Base-by-base conservation (phyloP, 2,797 vertebrate species). In the Coregonus suidteri region DNA sequence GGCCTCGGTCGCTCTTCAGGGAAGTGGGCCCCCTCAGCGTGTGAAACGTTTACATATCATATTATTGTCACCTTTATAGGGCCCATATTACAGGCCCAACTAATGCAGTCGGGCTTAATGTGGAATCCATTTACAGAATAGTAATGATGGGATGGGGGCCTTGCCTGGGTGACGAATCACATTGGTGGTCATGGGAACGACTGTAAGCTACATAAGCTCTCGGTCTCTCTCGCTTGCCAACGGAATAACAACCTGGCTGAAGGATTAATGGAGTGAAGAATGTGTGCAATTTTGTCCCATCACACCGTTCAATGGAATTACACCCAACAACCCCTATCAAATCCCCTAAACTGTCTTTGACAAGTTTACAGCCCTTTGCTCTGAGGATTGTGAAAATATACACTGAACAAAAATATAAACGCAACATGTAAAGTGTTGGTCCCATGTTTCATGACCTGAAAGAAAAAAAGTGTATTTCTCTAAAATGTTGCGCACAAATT, bases 121-220 rank as follows among this genome's bases (percentile, higher is more conserved):
- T 78, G 82, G 85, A 90, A 83, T 86, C 81, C 76, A 83, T 85
- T 84, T 71, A 76, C 35, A 37, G 53, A 75, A 79, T 73, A 81
- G 84, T 59, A 79, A 77, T 83, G 73, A 85, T 84, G 87, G 73
- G 6, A 62, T n/a, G 18, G 3, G 41, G 18, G n/a, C 15, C 18
- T 62, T n/a, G 83, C 79, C 84, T 80, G 83, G 75, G 77, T 85
- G 80, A 79, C 78, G 78, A 86, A 87, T 80, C 79, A 83, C 85
- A 87, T 82, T 82, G 81, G 74, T 86, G 77, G 79, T 78, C 13
- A 25, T 51, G 11, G 9, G 20, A 9, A 37, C 30, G 77, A 84
- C 82, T 86, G 74, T 85, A 72, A 68, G 77, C 75, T 77, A 76
- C 78, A 85, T 71, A 83, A 79, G 81, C 82, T 88, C 83, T 87